phyloP scores from a whole-genome alignment of 2,797 vertebrate species.

The Hydrophis major region DNA sequence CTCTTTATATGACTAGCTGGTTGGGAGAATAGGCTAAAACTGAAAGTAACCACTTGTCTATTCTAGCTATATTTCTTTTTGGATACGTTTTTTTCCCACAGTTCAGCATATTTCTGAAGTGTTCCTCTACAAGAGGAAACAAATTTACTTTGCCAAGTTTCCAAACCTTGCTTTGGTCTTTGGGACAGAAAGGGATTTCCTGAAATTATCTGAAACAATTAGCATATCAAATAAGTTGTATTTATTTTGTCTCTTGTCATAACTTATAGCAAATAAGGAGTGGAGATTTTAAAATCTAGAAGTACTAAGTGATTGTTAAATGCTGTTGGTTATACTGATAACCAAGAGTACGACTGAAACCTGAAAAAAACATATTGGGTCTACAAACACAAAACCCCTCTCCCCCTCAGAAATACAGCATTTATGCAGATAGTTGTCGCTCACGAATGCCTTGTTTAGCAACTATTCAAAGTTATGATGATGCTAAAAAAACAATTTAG shows the following conservation, averaged over 20 bases:
- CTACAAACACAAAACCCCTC: background rate
- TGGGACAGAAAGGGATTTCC: constrained; percentile 29
- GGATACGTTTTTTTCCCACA: background rate
- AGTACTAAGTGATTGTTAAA: background rate
- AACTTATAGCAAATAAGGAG: background rate
- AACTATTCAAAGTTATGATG: background rate
- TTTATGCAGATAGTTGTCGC: background rate
- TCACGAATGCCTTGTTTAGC: background rate
- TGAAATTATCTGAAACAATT: constrained; percentile 5
- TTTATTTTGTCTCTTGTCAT: background rate
- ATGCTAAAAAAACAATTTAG: background rate
- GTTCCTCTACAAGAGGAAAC: background rate
- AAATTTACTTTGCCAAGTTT: background rate
- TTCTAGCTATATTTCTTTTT: background rate
- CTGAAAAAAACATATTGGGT: background rate
- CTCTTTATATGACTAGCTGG: background rate
- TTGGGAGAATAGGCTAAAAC: background rate
- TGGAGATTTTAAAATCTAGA: background rate
- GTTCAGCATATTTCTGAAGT: background rate
- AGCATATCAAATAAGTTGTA: background rate
- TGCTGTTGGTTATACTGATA: background rate
- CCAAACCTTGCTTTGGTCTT: background rate
- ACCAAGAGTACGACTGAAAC: background rate
- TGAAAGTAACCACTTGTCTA: background rate
- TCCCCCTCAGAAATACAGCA: background rate